Percentiles rank a stretch among this genome's conserved stretches.
These are phyloP conservation scores for Ladona fulva DNA, from an alignment of 1,140 invertebrate genomes.

Conservation along the genomic window DNA sequence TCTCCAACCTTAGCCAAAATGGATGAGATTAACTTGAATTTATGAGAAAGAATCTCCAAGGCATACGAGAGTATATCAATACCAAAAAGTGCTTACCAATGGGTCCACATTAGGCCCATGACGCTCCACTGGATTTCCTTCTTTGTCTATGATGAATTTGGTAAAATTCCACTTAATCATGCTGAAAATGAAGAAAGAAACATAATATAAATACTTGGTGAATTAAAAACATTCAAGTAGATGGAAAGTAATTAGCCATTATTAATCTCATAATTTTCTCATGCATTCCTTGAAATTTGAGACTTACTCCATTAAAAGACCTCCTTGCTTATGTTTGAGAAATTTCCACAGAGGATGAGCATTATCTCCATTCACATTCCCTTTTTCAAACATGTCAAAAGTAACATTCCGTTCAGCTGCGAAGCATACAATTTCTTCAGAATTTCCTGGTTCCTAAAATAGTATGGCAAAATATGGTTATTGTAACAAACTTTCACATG, in stretches of 20 bases:
- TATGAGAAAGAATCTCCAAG: too few species aligned
- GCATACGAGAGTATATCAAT: too few species aligned
- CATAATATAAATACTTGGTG: background rate
- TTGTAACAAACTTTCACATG: too few species aligned
- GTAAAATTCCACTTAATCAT: slow-evolving; percentile 97
- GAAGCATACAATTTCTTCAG: slow-evolving; percentile 64
- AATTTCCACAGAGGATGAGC: slow-evolving; percentile 84
- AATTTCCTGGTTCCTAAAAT: slow-evolving; percentile 59
- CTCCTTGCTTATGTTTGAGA: slow-evolving; percentile 70
- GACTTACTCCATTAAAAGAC: slow-evolving; percentile 52
- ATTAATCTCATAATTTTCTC: background rate
- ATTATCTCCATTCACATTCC: slow-evolving; percentile 80
- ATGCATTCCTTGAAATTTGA: background rate
- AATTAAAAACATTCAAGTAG: background rate
- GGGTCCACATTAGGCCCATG: slow-evolving; percentile 70
- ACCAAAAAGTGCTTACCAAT: slow-evolving; percentile 36
- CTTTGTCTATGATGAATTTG: slow-evolving; percentile 84
- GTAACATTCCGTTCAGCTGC: slow-evolving; percentile 56
- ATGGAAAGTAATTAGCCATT: too few species aligned
- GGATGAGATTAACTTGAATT: too few species aligned
- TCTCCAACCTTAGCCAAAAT: too few species aligned
- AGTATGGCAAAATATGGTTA: slow-evolving; percentile 15
- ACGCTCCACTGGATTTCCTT: slow-evolving; percentile 75
- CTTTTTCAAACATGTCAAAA: slow-evolving; percentile 72
- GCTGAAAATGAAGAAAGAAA: slow-evolving; percentile 31